These are phyloP conservation scores for Collichthys lucidus DNA, from an alignment of 2,113 vertebrate species.

Conservation along the genomic window DNA sequence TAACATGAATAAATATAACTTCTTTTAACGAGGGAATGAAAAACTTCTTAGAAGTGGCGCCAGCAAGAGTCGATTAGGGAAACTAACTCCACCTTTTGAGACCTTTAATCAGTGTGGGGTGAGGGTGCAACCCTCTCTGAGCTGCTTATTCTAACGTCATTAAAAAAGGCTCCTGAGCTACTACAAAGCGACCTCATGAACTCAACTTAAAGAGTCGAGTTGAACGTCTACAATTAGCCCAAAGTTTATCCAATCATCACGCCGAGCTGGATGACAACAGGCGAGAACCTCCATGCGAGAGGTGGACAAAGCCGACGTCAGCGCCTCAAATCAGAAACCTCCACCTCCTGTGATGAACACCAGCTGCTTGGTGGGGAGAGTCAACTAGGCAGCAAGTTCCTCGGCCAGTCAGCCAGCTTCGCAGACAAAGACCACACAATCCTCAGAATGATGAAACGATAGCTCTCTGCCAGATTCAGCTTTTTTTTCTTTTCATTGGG, in stretches of 20 bases:
- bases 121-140: no score
- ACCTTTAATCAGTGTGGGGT: conserved; percentile 28
- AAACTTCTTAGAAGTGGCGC: background rate
- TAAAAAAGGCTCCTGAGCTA: background rate
- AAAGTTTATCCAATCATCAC: background rate
- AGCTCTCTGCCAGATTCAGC: background rate
- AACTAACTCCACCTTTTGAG: background rate
- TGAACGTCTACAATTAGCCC: conserved; percentile 4
- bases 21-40: background rate
- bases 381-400: conserved; percentile 1
- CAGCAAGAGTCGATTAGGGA: background rate
- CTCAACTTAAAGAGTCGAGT: background rate
- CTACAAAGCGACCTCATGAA: conserved; percentile 11
- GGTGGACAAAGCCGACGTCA: conserved; percentile 9
- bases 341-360: conserved; percentile 40
- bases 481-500: background rate
- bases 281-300: conserved; percentile 11
- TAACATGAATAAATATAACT: background rate
- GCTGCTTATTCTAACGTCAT: background rate
- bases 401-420: conserved; percentile 3
- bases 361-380: conserved; percentile 47
- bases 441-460: background rate
- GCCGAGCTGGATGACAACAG: background rate
- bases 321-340: conserved; percentile 38
- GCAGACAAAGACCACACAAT: background rate